A percentile compares a stretch with the other conserved stretches of the same genome.
Evolutionary conservation across 2,113 vertebrate species (phyloP).

Genomic region (Leptodactylus fuscus): DNA sequence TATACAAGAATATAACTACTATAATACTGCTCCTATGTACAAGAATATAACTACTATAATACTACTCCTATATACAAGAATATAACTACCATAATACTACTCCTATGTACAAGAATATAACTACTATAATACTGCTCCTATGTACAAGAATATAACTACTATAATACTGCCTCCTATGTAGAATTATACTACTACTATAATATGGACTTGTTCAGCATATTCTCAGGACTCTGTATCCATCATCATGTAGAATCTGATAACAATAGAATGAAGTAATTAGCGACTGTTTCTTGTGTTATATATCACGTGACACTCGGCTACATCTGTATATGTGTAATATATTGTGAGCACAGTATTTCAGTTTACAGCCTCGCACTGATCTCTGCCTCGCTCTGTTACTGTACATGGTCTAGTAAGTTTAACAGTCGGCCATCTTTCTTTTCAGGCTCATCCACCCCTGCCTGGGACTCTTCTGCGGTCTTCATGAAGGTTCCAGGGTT

Average conservation of each 20-base stretch:
- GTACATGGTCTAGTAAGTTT: background rate
- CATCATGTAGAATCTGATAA: no score
- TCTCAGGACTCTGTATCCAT: no score
- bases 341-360: no score
- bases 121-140: background rate
- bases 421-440: background rate
- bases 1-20: background rate
- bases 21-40: background rate
- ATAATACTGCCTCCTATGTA: background rate
- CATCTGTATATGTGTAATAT: no score
- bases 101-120: background rate
- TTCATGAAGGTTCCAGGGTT: conserved; percentile 35
- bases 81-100: no score
- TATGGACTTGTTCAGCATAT: no score
- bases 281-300: no score
- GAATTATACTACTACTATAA: no score
- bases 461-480: background rate
- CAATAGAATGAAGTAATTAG: no score
- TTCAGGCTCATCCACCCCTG: background rate
- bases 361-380: no score
- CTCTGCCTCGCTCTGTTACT: no score
- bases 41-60: background rate
- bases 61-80: background rate
- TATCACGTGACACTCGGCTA: no score
- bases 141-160: conserved; percentile 5